These are phyloP conservation scores for Diplodus sargus DNA, from an alignment of 2,797 vertebrate species.

Conservation along the genomic window DNA sequence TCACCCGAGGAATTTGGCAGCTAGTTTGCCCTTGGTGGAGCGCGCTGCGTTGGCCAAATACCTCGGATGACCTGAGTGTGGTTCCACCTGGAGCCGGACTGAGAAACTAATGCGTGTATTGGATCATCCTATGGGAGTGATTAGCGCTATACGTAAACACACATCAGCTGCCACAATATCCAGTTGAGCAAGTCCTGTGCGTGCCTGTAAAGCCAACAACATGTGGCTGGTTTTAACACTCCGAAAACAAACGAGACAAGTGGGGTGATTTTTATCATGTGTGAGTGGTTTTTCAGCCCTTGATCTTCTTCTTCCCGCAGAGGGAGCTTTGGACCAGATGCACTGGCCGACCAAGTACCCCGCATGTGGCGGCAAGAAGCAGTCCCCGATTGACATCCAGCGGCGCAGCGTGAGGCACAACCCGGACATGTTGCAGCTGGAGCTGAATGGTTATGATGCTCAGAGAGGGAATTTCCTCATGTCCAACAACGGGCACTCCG, in stretches of 20 bases:
- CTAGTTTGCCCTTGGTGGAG: not conserved
- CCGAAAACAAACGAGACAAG: slow-evolving; percentile 1
- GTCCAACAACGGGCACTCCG: slow-evolving; percentile 93
- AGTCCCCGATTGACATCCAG: slow-evolving; percentile 93
- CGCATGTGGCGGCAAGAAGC: slow-evolving; percentile 83
- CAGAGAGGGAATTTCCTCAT: slow-evolving; percentile 81
- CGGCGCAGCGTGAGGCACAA: slow-evolving; percentile 83
- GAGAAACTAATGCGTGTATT: not conserved
- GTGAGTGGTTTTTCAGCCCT: not conserved
- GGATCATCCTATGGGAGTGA: not conserved
- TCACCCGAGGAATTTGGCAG: slow-evolving; percentile 5
- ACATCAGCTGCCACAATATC: slow-evolving; percentile 7
- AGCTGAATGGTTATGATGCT: slow-evolving; percentile 84
- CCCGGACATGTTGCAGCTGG: slow-evolving; percentile 78
- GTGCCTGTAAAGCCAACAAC: not conserved
- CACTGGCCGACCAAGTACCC: slow-evolving; percentile 88
- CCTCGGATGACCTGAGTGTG: not conserved
- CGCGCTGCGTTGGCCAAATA: slow-evolving; percentile 14
- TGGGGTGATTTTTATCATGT: not conserved
- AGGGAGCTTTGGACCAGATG: slow-evolving; percentile 87
- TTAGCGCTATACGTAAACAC: not conserved
- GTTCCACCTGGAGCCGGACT: not conserved
- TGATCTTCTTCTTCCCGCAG: slow-evolving; percentile 60
- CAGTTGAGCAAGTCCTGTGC: slow-evolving; percentile 20
- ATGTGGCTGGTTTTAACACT: not conserved